These are phyloP conservation scores for Baccha elongata DNA, from an alignment of 2,888 invertebrate genomes.

Conservation along the genomic window DNA sequence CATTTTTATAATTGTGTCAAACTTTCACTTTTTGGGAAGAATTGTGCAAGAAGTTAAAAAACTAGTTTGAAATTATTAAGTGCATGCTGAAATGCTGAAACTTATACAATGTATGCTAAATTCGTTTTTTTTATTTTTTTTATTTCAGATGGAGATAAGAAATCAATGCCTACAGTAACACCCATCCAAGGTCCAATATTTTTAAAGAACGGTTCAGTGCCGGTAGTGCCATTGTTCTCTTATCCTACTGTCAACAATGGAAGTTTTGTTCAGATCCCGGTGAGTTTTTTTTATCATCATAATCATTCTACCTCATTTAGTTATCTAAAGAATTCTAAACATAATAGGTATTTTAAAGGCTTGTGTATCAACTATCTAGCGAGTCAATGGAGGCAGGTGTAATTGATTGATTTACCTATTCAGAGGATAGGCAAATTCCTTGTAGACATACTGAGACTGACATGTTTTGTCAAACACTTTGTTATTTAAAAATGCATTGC, in stretches of 20 bases:
- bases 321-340: background rate
- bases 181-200: slow-evolving; percentile 95
- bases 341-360: slow-evolving; percentile 20
- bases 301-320: too few species aligned
- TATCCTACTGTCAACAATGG: slow-evolving; percentile 94
- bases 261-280: slow-evolving; percentile 94
- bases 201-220: slow-evolving; percentile 92
- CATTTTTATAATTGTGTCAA: slow-evolving; percentile 15
- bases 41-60: slow-evolving; percentile 9
- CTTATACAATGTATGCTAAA: background rate
- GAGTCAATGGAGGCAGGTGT: background rate
- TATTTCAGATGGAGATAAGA: slow-evolving; percentile 82
- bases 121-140: slow-evolving; percentile 8
- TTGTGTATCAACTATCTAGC: background rate
- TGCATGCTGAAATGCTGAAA: background rate
- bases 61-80: slow-evolving; percentile 26
- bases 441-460: slow-evolving; percentile 5
- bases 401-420: slow-evolving; percentile 21
- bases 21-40: slow-evolving; percentile 52
- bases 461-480: slow-evolving; percentile 14
- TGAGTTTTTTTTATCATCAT: slow-evolving; percentile 84
- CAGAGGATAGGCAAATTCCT: slow-evolving; percentile 12
- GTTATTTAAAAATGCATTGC: background rate
- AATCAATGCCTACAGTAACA: slow-evolving; percentile 86
- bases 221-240: slow-evolving; percentile 93